These are phyloP conservation scores for Eublepharis macularius DNA, from an alignment of 2,113 vertebrate species.

Conservation along the genomic window DNA sequence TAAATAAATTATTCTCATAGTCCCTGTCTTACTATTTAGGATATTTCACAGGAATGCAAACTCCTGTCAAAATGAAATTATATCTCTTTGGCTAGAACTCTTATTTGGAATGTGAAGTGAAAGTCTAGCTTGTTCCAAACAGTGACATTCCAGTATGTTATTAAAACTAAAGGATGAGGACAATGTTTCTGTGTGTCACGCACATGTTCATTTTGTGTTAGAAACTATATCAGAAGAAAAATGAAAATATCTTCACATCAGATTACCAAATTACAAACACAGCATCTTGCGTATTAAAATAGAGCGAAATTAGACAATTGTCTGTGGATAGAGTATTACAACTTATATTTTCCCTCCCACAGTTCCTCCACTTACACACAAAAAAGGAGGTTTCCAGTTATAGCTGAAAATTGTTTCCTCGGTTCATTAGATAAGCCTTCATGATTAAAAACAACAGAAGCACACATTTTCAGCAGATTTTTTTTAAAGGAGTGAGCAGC, in stretches of 20 bases:
- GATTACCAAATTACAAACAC: neutral
- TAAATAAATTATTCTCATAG: neutral
- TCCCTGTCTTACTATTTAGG: neutral
- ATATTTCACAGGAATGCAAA: neutral
- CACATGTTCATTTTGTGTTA: neutral
- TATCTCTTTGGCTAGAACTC: neutral
- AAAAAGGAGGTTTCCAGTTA: neutral
- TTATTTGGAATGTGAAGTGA: neutral
- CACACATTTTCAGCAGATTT: neutral
- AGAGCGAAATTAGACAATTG: neutral
- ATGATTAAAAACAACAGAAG: neutral
- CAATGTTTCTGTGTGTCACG: neutral
- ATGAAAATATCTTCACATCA: neutral
- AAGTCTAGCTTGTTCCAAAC: neutral
- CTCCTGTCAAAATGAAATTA: constrained; percentile 1
- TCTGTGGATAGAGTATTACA: neutral
- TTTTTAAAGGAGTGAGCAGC: neutral
- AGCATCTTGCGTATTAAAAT: neutral
- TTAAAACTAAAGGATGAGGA: neutral
- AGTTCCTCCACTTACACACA: neutral
- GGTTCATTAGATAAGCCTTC: neutral
- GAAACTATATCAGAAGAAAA: neutral
- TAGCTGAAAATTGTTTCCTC: neutral
- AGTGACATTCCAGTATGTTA: neutral
- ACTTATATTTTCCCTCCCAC: neutral